Evolutionary conservation across 2,113 vertebrate species (phyloP).

Genomic region (Piprites chloris): DNA sequence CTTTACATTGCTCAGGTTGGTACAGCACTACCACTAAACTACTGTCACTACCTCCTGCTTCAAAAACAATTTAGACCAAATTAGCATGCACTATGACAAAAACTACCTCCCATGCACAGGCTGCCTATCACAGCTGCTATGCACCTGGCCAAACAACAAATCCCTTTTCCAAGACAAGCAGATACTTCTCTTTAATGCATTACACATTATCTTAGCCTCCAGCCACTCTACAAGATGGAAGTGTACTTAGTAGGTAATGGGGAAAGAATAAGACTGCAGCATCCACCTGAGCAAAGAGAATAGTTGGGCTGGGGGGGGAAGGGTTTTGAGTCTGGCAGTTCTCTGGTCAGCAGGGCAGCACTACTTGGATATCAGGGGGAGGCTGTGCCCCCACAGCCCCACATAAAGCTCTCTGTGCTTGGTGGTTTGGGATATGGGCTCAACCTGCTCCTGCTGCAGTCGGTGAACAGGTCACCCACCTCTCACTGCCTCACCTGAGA

Average conservation of each 20-base stretch:
- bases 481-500: background rate
- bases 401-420: background rate
- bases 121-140: background rate
- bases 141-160: background rate
- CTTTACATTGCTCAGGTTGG: background rate
- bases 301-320: background rate
- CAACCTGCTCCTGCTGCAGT: background rate
- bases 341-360: background rate
- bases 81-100: background rate
- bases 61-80: background rate
- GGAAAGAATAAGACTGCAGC: background rate
- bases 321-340: background rate
- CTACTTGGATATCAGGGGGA: background rate
- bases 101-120: background rate
- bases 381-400: background rate
- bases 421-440: fast-evolving
- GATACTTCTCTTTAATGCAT: background rate
- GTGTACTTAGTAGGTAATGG: too few species aligned
- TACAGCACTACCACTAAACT: background rate
- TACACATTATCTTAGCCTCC: background rate
- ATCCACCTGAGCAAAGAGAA: background rate
- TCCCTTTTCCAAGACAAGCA: background rate
- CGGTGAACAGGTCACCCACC: background rate
- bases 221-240: background rate
- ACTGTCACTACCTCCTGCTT: background rate